Percentiles rank a stretch among this genome's conserved stretches.
These are phyloP conservation scores for Hippoglossus hippoglossus DNA, from an alignment of 2,797 vertebrate species.

Conservation along the genomic window DNA sequence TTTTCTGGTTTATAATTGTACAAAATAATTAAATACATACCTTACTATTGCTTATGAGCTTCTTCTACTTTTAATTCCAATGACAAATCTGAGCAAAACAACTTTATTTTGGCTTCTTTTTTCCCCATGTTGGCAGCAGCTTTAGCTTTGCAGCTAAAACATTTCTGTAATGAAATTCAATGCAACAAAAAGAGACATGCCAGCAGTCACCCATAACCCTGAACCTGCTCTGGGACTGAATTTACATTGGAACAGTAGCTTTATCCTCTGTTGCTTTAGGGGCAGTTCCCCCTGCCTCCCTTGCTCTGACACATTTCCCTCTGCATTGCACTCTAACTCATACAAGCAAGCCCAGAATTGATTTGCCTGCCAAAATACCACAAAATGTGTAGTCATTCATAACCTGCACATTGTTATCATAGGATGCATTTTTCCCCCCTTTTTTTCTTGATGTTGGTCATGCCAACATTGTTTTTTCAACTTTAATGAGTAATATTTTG, in stretches of 20 bases:
- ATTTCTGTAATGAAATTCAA: conserved; percentile 44
- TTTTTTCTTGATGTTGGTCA: conserved; percentile 38
- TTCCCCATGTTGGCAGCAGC: not conserved
- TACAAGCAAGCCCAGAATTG: conserved; percentile 22
- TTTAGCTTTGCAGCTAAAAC: conserved; percentile 26
- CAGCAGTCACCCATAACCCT: conserved; percentile 45
- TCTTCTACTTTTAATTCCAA: conserved; percentile 5
- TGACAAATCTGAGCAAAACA: conserved; percentile 11
- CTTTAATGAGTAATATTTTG: conserved; percentile 54
- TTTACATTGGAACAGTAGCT: conserved; percentile 36
- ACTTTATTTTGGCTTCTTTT: not conserved
- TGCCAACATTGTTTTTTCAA: conserved; percentile 57
- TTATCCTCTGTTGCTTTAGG: conserved; percentile 30
- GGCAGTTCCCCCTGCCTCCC: conserved; percentile 24
- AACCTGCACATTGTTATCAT: conserved; percentile 41
- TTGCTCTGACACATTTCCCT: conserved; percentile 36
- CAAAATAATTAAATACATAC: conserved; percentile 16
- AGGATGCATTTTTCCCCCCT: conserved; percentile 7
- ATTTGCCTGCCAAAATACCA: conserved; percentile 48
- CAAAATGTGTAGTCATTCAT: conserved; percentile 52
- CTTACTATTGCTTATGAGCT: not conserved
- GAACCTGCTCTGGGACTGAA: conserved; percentile 38
- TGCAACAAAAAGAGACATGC: conserved; percentile 36
- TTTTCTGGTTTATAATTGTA: conserved; percentile 29
- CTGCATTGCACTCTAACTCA: conserved; percentile 18